A percentile compares a stretch with the other conserved stretches of the same genome.
Evolutionary conservation across 2,113 vertebrate species (phyloP).

Genomic region (Zapus hudsonius): DNA sequence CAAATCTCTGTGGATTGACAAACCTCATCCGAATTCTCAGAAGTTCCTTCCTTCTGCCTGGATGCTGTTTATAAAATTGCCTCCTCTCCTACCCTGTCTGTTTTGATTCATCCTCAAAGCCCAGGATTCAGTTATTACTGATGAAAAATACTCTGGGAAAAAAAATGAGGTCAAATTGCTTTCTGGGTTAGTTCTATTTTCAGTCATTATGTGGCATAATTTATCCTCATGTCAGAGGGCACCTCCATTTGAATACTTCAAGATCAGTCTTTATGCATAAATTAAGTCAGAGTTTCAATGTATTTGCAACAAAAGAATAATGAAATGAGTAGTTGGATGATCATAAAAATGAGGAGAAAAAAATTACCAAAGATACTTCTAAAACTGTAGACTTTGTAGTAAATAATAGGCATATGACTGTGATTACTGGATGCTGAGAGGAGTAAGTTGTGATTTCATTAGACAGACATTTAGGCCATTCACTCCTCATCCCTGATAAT

Average conservation of each 20-base stretch:
- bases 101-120: slow-evolving; percentile 21
- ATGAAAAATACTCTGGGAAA: not conserved
- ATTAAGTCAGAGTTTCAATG: slow-evolving; percentile 18
- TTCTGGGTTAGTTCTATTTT: slow-evolving; percentile 49
- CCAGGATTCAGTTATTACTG: not conserved
- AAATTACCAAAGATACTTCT: not conserved
- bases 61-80: not conserved
- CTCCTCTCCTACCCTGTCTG: not conserved
- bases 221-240: not conserved
- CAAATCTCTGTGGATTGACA: not conserved
- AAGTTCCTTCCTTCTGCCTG: not conserved
- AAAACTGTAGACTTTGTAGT: not conserved
- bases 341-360: not conserved
- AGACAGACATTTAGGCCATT: not conserved
- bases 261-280: not conserved
- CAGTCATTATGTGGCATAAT: not conserved
- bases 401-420: not conserved
- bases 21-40: not conserved
- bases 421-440: not conserved
- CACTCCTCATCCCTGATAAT: not conserved
- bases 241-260: not conserved
- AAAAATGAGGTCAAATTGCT: slow-evolving; percentile 45
- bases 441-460: slow-evolving; percentile 9
- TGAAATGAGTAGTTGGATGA: not conserved
- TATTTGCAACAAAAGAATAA: not conserved